These are phyloP conservation scores for Conger conger DNA, from an alignment of 2,113 vertebrate genomes.

Conservation along the genomic window DNA sequence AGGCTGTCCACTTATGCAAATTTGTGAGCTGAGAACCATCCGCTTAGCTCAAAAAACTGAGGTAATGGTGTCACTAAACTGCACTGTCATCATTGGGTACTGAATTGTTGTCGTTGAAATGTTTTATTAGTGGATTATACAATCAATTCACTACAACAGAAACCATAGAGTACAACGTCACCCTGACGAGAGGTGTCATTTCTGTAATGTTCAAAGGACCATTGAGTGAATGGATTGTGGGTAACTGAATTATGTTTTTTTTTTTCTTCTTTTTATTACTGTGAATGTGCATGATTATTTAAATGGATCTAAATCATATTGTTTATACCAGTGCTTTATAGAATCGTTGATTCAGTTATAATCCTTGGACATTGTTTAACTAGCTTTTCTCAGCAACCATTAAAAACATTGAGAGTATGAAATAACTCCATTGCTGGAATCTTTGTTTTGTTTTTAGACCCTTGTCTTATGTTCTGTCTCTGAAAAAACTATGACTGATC, in stretches of 20 bases:
- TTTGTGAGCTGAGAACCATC: neutral
- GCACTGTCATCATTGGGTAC: neutral
- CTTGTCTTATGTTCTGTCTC: neutral
- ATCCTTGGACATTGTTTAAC: neutral
- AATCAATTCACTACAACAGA: neutral
- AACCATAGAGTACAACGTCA: slow-evolving; percentile 12
- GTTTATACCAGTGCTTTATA: neutral
- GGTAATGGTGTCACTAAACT: neutral
- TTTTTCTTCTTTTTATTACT: neutral
- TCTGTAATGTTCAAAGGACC: slow-evolving; percentile 27
- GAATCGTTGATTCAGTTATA: neutral
- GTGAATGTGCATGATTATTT: neutral
- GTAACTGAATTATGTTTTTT: neutral
- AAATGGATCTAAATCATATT: neutral
- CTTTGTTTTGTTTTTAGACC: neutral
- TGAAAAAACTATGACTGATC: neutral
- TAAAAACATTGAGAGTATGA: neutral
- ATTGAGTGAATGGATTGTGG: slow-evolving; percentile 10
- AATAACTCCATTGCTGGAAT: neutral
- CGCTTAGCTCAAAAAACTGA: neutral
- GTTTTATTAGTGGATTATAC: neutral
- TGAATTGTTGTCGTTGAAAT: neutral
- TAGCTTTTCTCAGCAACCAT: neutral
- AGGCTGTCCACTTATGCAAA: neutral
- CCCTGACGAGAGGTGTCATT: neutral